Evolutionary conservation across 2,113 vertebrate species (phyloP).

Genomic region (Delphinapterus leucas): DNA sequence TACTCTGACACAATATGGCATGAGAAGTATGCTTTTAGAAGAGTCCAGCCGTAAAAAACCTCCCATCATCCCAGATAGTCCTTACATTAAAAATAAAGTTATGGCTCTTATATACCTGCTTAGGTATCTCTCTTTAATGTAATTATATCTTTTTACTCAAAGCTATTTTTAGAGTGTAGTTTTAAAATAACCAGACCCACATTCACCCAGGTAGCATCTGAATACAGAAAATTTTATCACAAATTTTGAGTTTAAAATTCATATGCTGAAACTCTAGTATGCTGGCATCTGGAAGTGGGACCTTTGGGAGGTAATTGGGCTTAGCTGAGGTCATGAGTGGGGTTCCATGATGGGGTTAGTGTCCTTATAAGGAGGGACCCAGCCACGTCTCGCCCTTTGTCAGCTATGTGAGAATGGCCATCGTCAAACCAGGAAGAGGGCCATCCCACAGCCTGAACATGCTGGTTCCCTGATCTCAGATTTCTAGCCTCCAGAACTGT

Average conservation of each 20-base stretch:
- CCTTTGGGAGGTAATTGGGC: background rate
- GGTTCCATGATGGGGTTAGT: background rate
- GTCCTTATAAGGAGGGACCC: background rate
- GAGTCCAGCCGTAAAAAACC: background rate
- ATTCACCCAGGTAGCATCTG: background rate
- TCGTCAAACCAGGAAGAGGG: background rate
- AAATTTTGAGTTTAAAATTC: background rate
- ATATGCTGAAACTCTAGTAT: background rate
- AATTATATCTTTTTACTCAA: background rate
- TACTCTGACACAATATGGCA: background rate
- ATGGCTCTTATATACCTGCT: background rate
- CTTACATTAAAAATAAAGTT: background rate
- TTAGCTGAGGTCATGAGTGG: background rate
- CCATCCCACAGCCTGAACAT: rapidly evolving
- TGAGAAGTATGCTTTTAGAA: background rate
- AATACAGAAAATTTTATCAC: background rate
- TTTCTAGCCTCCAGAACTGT: background rate
- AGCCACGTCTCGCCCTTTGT: background rate
- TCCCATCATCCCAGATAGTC: background rate
- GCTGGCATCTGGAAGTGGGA: background rate
- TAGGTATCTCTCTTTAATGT: background rate
- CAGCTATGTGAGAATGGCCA: background rate
- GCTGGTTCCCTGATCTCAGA: background rate
- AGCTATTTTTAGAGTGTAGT: background rate
- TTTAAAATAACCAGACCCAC: background rate